Base-by-base conservation (phyloP, 2,113 vertebrate genomes). In the Cyanocitta stelleri region DNA sequence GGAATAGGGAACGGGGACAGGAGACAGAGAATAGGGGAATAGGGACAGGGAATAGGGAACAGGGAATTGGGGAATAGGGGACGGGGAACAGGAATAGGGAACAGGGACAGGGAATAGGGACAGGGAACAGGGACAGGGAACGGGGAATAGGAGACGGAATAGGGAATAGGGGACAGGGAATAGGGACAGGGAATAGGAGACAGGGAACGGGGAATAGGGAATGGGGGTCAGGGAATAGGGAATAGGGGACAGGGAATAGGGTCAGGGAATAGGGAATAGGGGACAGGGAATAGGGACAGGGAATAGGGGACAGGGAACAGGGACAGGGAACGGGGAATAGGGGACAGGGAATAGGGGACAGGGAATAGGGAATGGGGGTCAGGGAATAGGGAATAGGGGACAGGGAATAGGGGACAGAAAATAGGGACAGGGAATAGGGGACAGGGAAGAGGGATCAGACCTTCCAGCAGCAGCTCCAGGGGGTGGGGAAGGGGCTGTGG, bases 21-120 rank as follows among this genome's bases (percentile, higher is more conserved):
- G 59, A 39, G 7, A 63, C 13, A 43, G 61, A 37, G 12, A 29
- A 1, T 11, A 37, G 16, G 51, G 33, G 20, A 10, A 5, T 7
- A 17, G 63, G 44, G 22, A 5, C 11, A 17, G 63, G 44, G 22
- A 26, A 5, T 14, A 9, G 32, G 32, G 3, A 22, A 3, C 30
- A 6, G 16, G 41, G 41, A 43, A n/a, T n/a, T n/a, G 15, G 33
- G 41, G 24, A 18, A 26, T 6, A 18, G 30, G 61, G n/a, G 23
- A 12, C 1, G 4, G 33, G 32, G 44, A 32, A 16, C 1, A 23
- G 62, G 43, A 30, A 46, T 0, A 7, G 48, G 33, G 61, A 3
- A 63, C 9, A 41, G 61, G 59, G 8, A 20, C 8, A 37, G n/a
- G 24, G 22, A 35, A 20, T 1, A n/a, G 35, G 19, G 35, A 13